These are phyloP conservation scores for Harpalus rufipes DNA, from an alignment of 2,888 invertebrate genomes.

Conservation along the genomic window DNA sequence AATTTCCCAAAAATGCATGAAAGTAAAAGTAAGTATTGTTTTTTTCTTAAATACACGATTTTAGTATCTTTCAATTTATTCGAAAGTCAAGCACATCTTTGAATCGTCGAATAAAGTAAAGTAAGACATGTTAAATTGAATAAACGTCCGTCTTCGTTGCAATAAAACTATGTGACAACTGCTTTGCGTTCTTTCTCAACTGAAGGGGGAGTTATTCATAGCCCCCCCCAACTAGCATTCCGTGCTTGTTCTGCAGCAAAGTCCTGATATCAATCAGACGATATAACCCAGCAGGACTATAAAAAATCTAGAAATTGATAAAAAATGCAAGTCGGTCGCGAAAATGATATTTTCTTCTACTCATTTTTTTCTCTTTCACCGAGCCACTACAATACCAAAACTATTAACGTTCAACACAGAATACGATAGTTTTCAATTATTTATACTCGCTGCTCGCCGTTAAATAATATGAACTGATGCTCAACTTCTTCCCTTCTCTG, in stretches of 20 bases:
- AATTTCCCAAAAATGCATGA: too few relatives aligned
- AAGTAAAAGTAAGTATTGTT: too few relatives aligned
- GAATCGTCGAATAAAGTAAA: neutral
- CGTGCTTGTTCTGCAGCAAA: constrained; percentile 14
- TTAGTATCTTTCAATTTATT: neutral
- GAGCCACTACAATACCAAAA: too few relatives aligned
- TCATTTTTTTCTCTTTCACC: constrained; percentile 47
- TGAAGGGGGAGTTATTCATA: constrained; percentile 37
- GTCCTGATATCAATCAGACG: constrained; percentile 42
- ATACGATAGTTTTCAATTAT: too few relatives aligned
- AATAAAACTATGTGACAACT: neutral
- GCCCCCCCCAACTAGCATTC: constrained; percentile 43
- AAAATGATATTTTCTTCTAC: constrained; percentile 59
- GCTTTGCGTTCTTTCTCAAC: constrained; percentile 14
- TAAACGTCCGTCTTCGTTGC: neutral
- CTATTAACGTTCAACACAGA: too few relatives aligned
- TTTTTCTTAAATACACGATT: too few relatives aligned
- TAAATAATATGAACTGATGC: too few relatives aligned
- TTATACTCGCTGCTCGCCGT: too few relatives aligned
- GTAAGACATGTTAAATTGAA: neutral
- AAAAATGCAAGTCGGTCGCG: constrained; percentile 54
- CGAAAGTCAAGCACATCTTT: neutral
- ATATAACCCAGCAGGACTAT: constrained; percentile 32
- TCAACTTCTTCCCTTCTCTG: too few relatives aligned
- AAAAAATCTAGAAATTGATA: constrained; percentile 58